phyloP scores from a whole-genome alignment of 2,888 invertebrate genomes.

The Tachystola acroxantha region DNA sequence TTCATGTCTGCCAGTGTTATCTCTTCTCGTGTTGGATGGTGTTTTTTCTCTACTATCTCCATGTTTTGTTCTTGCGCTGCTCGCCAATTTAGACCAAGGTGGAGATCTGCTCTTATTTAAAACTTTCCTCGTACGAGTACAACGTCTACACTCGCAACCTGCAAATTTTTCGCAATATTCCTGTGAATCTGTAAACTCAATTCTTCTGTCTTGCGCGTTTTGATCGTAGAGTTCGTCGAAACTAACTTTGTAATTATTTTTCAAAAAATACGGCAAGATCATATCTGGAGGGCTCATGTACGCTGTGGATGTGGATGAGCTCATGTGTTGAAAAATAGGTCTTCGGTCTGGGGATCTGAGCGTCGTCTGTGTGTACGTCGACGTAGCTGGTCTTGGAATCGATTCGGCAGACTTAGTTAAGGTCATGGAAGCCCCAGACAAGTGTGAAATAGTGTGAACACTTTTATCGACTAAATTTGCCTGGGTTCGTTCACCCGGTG shows the following conservation, averaged over 20 bases:
- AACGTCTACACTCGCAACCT: conserved; percentile 34
- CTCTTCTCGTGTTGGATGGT: conserved; percentile 45
- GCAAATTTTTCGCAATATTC: conserved; percentile 17
- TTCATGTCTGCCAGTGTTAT: conserved; percentile 13
- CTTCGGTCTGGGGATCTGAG: conserved; percentile 43
- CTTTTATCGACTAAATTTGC: conserved; percentile 31
- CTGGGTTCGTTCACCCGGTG: conserved; percentile 7
- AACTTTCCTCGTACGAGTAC: conserved; percentile 21
- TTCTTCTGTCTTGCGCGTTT: conserved; percentile 17
- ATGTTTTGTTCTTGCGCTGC: conserved; percentile 14
- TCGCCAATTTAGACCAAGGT: conserved; percentile 5
- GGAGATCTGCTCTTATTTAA: conserved; percentile 13
- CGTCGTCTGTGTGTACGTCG: conserved; percentile 59
- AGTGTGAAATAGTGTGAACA: conserved; percentile 30
- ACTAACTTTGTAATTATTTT: conserved; percentile 25
- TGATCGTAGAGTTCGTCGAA: conserved; percentile 32
- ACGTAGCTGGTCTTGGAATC: conserved; percentile 39
- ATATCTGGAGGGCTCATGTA: conserved; percentile 73
- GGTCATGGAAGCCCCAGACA: conserved; percentile 24
- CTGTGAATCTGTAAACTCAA: conserved; percentile 18
- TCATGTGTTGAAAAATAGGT: conserved; percentile 59
- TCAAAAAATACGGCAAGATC: conserved; percentile 52
- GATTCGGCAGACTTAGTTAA: conserved; percentile 25
- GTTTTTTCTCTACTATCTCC: conserved; percentile 19
- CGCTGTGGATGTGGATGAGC: conserved; percentile 70